Conservation (phyloP, 2,113 vertebrate species). For the Cyanoramphus novaezelandiae region DNA sequence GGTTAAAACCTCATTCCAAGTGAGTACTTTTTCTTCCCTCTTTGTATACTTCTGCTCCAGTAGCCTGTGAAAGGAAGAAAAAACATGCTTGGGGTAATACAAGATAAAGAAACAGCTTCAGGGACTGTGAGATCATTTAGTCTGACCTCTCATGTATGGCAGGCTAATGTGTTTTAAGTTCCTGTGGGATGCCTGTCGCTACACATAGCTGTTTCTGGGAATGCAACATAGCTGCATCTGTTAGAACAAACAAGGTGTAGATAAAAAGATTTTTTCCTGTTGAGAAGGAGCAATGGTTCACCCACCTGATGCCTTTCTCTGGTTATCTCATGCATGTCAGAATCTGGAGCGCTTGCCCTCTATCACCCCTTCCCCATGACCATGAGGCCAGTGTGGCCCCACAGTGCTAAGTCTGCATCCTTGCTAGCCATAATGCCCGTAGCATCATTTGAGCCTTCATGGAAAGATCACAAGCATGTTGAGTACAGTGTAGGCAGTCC, state of each 20-base stretch:
- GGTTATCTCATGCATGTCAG: neutral
- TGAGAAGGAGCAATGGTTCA: neutral
- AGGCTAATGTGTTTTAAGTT: neutral
- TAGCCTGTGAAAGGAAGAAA: neutral
- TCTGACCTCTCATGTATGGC: neutral
- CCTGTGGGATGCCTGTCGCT: neutral
- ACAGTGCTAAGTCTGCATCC: neutral
- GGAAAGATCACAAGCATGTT: fast-evolving
- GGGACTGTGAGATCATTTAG: neutral
- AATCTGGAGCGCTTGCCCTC: neutral
- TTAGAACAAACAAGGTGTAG: neutral
- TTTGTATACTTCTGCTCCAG: neutral
- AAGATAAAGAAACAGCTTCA: neutral
- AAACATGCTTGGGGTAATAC: neutral
- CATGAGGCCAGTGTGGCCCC: fast-evolving
- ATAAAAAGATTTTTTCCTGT: neutral
- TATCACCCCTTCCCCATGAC: neutral
- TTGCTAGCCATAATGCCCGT: neutral
- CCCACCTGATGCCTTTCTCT: neutral
- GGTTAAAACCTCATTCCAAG: neutral
- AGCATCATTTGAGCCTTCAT: neutral
- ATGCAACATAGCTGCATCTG: neutral
- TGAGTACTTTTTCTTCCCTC: neutral
- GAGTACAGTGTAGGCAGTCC: neutral
- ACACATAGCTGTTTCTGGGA: neutral